Base-by-base conservation (phyloP, 2,797 vertebrate species). In the Megalops cyprinoides region DNA sequence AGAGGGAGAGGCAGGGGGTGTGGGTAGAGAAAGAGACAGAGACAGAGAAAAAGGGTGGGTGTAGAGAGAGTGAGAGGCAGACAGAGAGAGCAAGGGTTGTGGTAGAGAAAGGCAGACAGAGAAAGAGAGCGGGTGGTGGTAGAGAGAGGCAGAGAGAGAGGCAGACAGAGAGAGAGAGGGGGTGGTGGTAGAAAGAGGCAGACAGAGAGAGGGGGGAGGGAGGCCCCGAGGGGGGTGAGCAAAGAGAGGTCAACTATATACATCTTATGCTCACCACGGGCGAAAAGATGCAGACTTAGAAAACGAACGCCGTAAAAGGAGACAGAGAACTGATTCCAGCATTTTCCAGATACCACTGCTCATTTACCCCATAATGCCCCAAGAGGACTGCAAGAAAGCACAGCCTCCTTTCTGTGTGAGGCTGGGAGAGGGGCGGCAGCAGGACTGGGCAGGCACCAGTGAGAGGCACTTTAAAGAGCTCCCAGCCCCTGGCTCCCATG, bases 1-100 rank as follows among this genome's bases (percentile, higher is more conserved):
- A 74, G 46, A 74, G 2, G 55, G 76, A 58, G 44, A 67, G 20
- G 31, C 46, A 28, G 25, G 31, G 60, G 46, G 15, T 34, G 46
- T 55, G 49, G 10, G 15, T 6, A 48, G 77, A 85, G 75, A 78
- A 73, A 80, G 46, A 73, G 69, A 74, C 65, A 69, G 77, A 82
- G 80, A 78, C 60, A 74, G 46, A 74, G 2, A 60, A 75, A 58
- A 28, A 67, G 20, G 31, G 58, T 20, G 25, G 31, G 60, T 46
- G 15, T n/a, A 37, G 78, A 73, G 46, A 18, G 48, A 56, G 75
- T 80, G 48, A 58, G 65, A 87, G 82, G 80, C 14, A n/a, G n/a
- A 81, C 79, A 80, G 88, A 78, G 49, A 82, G 86, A 81, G 83
- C 88, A 84, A 82, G 53, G 12, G 10, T 23, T 37, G 14, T 51